Conservation (phyloP, 2,888 invertebrate genomes). For the Euplexia lucipara region DNA sequence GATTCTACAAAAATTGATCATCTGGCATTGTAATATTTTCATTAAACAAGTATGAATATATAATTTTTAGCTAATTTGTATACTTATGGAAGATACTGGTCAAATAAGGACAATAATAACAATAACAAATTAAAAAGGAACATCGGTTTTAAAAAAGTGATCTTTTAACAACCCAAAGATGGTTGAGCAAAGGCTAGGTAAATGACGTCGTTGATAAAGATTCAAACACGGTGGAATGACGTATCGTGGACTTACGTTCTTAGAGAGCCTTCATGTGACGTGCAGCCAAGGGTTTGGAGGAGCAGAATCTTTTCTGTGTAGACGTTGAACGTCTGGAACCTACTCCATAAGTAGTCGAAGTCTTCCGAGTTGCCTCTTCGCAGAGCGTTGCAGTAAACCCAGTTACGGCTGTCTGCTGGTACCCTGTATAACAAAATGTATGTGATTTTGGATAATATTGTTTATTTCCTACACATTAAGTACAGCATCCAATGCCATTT, state of each 20-base stretch:
- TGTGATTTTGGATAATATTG: not conserved
- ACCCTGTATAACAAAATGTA: constrained; percentile 71
- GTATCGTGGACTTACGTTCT: constrained; percentile 77
- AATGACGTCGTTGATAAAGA: not conserved
- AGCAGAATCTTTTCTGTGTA: constrained; percentile 93
- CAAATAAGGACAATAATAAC: no score
- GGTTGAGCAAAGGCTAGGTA: no score
- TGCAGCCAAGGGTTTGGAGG: constrained; percentile 93
- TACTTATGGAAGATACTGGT: no score
- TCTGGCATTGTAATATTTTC: no score
- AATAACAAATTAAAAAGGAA: no score
- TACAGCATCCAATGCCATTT: not conserved
- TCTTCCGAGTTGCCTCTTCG: constrained; percentile 91
- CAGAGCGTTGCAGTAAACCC: constrained; percentile 95
- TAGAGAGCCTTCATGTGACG: constrained; percentile 89
- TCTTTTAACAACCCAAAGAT: no score
- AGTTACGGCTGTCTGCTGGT: constrained; percentile 89
- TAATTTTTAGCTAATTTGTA: no score
- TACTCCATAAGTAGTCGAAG: constrained; percentile 92
- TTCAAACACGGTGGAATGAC: no score
- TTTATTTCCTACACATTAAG: not conserved
- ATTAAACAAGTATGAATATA: no score
- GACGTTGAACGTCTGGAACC: constrained; percentile 91
- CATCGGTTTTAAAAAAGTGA: no score
- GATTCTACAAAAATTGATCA: no score